phyloP scores from a whole-genome alignment of 30 jellyfish, hydroid and myxozoan genomes.

The Nemopilema nomurai region DNA sequence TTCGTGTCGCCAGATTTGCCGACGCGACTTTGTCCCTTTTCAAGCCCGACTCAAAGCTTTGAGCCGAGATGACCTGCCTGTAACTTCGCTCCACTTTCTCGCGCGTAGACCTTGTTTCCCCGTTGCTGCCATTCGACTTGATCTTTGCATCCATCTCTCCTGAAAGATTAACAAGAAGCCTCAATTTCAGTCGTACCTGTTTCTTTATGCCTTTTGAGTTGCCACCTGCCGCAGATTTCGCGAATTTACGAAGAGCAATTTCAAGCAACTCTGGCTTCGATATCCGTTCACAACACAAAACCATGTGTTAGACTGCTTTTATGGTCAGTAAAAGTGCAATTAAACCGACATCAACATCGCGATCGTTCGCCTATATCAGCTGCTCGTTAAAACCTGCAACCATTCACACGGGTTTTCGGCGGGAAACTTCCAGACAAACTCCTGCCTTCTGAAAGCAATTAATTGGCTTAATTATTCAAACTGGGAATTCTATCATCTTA shows the following conservation, averaged over 20 bases:
- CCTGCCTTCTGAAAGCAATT: not conserved
- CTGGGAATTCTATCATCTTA: not conserved
- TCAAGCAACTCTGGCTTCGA: not conserved
- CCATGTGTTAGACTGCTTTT: not conserved
- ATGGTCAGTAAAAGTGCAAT: not conserved
- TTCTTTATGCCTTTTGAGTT: not conserved
- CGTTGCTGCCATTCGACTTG: not conserved
- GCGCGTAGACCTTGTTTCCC: not conserved
- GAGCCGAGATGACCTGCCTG: not conserved
- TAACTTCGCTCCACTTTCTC: not conserved
- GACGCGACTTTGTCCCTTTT: conserved; percentile 11
- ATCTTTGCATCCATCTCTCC: not conserved
- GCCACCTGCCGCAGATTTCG: not conserved
- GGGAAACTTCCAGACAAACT: not conserved
- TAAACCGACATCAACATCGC: not conserved
- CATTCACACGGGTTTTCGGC: not conserved
- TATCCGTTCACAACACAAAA: not conserved
- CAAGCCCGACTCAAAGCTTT: not conserved
- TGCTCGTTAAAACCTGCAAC: not conserved
- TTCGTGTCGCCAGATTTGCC: not conserved
- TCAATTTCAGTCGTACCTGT: not conserved
- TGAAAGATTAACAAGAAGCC: not conserved
- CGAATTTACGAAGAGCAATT: not conserved
- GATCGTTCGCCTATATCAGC: too few species aligned
- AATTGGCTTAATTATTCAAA: not conserved